Base-by-base conservation (phyloP, 2,113 vertebrate genomes). In the Pelvicachromis taeniatus region DNA sequence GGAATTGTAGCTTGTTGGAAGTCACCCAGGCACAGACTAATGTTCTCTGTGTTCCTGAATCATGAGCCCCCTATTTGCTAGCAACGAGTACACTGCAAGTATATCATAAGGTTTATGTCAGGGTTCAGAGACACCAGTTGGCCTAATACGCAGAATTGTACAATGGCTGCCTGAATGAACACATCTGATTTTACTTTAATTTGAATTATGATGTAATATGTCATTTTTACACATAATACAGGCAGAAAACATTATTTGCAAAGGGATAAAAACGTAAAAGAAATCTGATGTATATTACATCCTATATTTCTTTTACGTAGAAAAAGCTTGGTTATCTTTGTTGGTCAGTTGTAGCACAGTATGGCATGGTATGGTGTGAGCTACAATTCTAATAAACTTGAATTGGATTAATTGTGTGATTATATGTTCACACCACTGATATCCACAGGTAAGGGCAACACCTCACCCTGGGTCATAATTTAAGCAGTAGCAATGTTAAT, bases 81-180 rank as follows among this genome's bases (percentile, higher is more conserved):
- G 45, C 35, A 40, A 55, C 26, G 11, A 45, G 23, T 31, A 65
- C 63, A 45, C 56, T 61, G n/a, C 23, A 54, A 83, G 61, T 73
- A 31, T 52, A 19, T 75, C 70, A 75, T 75, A 84, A 77, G 8
- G 35, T 52, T 84, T 88, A 86, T 68, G 81, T 90, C 77, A 81
- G 21, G 65, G 78, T 42, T 40, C 38, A 77, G 78, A 65, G 40
- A 55, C 68, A 63, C 53, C 31, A 31, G 26, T 52, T 50, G 70
- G 45, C 70, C 70, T 31, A 52, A 50, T 6, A 75, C 11, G 45
- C 26, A 26, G 33, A 84, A 26, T 5, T 13, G 9, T 42, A 78
- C 55, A 45, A 42, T 79, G 21, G 38, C 54, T n/a, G 21, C 19
- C 16, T 31, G 45, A 75, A 75, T n/a, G 42, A 75, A 29, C 45